Percentiles rank a stretch among this genome's conserved stretches.
Conservation (phyloP, 2,797 vertebrate genomes). For the Pseudomugil tenellus region DNA sequence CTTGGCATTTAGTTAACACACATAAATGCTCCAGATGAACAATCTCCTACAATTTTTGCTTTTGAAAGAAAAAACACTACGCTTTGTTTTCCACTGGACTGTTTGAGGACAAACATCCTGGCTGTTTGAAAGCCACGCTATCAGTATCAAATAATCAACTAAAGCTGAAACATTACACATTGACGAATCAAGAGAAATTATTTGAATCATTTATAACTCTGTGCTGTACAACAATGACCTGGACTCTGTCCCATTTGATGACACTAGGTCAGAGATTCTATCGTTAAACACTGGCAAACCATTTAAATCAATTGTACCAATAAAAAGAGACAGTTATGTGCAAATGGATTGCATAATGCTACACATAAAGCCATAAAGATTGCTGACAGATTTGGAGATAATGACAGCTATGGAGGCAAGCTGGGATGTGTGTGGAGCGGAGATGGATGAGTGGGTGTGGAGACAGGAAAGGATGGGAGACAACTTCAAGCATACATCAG, state of each 20-base stretch:
- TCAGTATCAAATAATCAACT: too few species aligned
- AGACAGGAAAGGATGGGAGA: background rate
- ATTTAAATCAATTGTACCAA: constrained; percentile 33
- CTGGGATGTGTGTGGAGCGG: background rate
- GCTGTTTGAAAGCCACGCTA: too few species aligned
- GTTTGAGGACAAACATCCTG: too few species aligned
- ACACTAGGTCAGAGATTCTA: constrained; percentile 47
- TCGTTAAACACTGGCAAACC: constrained; percentile 26
- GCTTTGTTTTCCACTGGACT: too few species aligned
- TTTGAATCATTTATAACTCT: too few species aligned
- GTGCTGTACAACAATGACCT: background rate
- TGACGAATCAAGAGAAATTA: background rate
- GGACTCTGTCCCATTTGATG: constrained; percentile 40
- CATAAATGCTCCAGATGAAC: too few species aligned
- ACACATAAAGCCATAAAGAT: constrained; percentile 48
- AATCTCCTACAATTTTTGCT: too few species aligned
- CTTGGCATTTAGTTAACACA: too few species aligned
- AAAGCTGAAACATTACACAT: too few species aligned
- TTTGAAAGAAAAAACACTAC: too few species aligned
- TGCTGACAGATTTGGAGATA: constrained; percentile 40
- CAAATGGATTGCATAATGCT: constrained; percentile 43
- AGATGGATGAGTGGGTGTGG: background rate
- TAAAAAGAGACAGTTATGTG: constrained; percentile 45
- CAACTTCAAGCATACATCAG: background rate
- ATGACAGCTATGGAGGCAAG: constrained; percentile 15